A percentile compares a stretch with the other conserved stretches of the same genome.
Evolutionary conservation across 2,113 vertebrate genomes (phyloP).

Genomic region (Bagarius yarrelli): DNA sequence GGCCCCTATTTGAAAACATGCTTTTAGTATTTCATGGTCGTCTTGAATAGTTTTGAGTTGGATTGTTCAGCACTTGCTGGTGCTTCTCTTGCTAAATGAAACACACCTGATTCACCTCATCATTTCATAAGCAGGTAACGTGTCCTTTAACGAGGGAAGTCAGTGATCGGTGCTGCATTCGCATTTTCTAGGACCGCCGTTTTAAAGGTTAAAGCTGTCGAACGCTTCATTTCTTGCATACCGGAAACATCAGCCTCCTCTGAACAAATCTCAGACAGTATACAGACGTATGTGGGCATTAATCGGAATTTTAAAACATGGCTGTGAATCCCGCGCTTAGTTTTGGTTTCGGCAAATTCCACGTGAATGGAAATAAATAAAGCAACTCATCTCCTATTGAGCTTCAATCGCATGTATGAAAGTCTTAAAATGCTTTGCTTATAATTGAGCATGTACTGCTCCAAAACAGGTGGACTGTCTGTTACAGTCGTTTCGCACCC

Average conservation of each 20-base stretch:
- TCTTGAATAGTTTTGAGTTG: neutral
- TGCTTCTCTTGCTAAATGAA: neutral
- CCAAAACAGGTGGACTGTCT: slow-evolving; percentile 32
- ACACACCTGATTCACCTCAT: neutral
- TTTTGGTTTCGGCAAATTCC: slow-evolving; percentile 65
- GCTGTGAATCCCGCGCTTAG: slow-evolving; percentile 27
- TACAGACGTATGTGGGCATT: slow-evolving; percentile 20
- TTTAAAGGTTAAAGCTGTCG: neutral
- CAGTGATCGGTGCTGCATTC: neutral
- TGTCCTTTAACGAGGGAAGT: neutral
- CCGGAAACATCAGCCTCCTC: neutral
- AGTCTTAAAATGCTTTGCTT: slow-evolving; percentile 64
- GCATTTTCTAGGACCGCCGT: too few species aligned
- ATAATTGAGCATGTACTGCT: slow-evolving; percentile 73
- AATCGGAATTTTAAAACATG: neutral
- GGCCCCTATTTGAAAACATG: slow-evolving; percentile 1
- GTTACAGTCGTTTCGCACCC: slow-evolving; percentile 61
- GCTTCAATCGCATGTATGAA: slow-evolving; percentile 60
- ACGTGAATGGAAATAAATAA: slow-evolving; percentile 29
- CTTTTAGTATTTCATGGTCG: neutral
- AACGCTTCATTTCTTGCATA: neutral
- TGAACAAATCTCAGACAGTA: slow-evolving; percentile 6
- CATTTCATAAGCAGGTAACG: neutral
- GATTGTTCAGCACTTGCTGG: neutral
- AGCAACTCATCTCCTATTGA: slow-evolving; percentile 66